A percentile compares a stretch with the other conserved stretches of the same genome.
Conservation (phyloP, 2,888 invertebrate genomes). For the Phoenoteleia sp. region DNA sequence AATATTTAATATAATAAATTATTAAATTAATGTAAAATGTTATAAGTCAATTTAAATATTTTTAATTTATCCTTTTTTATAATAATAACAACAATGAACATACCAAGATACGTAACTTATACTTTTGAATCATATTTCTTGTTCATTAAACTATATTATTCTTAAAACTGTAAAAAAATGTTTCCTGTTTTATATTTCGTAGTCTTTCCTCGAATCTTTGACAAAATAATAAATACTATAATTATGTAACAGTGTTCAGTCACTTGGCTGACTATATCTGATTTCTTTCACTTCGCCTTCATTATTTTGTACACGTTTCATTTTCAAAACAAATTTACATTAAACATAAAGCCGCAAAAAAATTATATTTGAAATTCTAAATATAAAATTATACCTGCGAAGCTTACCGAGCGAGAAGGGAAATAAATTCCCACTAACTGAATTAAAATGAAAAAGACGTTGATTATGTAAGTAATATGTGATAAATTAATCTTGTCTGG, state of each 20-base stretch:
- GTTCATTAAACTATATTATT: too few relatives aligned
- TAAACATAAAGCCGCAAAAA: not conserved
- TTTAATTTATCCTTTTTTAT: too few relatives aligned
- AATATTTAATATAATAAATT: too few relatives aligned
- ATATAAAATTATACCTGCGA: not conserved
- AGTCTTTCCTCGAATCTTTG: too few relatives aligned
- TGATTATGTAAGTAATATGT: constrained; percentile 43
- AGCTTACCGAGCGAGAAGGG: too few relatives aligned
- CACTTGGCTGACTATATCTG: not conserved
- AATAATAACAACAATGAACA: too few relatives aligned
- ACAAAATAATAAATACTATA: not conserved
- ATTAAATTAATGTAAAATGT: too few relatives aligned
- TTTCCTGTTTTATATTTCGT: too few relatives aligned
- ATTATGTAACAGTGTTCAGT: not conserved
- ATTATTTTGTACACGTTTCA: not conserved
- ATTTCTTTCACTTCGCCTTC: not conserved
- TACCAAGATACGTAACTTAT: too few relatives aligned
- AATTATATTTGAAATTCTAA: not conserved
- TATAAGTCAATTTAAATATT: too few relatives aligned
- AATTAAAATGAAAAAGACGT: constrained; percentile 26
- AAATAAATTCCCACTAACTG: not conserved
- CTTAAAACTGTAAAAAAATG: too few relatives aligned
- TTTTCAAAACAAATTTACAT: not conserved
- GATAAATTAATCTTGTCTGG: constrained; percentile 46
- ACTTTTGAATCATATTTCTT: too few relatives aligned